Evolutionary conservation across 2,797 vertebrate genomes (phyloP).

Genomic region (Gobio occitaniae): DNA sequence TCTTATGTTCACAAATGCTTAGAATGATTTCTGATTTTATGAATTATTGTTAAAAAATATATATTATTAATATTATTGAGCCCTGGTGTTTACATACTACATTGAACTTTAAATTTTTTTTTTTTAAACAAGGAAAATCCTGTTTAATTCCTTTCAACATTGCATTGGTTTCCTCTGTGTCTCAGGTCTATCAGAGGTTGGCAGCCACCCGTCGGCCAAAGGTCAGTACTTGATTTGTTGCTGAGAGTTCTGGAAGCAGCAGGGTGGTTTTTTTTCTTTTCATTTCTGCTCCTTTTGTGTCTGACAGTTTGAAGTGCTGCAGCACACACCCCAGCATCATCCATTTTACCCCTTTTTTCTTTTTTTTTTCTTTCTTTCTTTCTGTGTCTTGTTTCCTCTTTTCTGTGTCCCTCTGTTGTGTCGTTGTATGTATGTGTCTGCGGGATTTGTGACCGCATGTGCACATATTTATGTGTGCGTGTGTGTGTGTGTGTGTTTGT

Average conservation of each 20-base stretch:
- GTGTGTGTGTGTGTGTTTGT: slow-evolving; percentile 65
- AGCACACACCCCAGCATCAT: slow-evolving; percentile 85
- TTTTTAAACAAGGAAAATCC: not conserved
- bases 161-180: slow-evolving; percentile 1
- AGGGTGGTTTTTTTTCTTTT: slow-evolving; percentile 71
- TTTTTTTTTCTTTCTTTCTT: slow-evolving; percentile 70
- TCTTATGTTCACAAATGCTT: too few relatives aligned
- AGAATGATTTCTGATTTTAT: too few relatives aligned
- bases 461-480: slow-evolving; percentile 45
- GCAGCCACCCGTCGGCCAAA: slow-evolving; percentile 76
- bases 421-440: slow-evolving; percentile 16
- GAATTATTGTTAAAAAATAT: not conserved
- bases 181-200: slow-evolving; percentile 58
- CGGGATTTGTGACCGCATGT: slow-evolving; percentile 18
- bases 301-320: slow-evolving; percentile 78
- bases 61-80: not conserved
- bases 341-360: slow-evolving; percentile 87
- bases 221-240: slow-evolving; percentile 73
- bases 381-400: slow-evolving; percentile 54
- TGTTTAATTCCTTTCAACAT: not conserved
- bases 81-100: not conserved
- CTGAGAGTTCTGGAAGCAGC: slow-evolving; percentile 30
- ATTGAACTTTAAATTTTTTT: too few relatives aligned
- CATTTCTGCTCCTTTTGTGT: slow-evolving; percentile 82
- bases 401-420: slow-evolving; percentile 64